A percentile compares a stretch with the other conserved stretches of the same genome.
phyloP scores from a whole-genome alignment of 1,140 invertebrate species.

The Argopecten irradians region DNA sequence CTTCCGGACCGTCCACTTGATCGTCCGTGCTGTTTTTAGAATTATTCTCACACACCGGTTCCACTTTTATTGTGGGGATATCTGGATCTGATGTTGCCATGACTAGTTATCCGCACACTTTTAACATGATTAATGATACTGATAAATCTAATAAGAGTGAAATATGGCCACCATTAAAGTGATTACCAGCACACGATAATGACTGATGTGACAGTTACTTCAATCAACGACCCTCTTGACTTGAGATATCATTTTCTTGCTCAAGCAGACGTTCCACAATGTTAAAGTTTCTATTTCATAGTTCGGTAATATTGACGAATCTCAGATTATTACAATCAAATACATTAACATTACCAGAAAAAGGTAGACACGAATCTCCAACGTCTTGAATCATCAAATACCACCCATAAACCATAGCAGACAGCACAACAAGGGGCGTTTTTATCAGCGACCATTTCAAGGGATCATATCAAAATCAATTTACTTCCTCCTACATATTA shows the following conservation, averaged over 20 bases:
- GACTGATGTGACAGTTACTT: too few relatives aligned
- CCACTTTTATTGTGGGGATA: not conserved
- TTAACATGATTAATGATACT: not conserved
- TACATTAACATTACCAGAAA: not conserved
- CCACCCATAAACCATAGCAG: not conserved
- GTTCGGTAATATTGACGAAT: not conserved
- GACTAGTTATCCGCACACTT: not conserved
- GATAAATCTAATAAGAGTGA: not conserved
- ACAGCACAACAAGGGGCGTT: slow-evolving; percentile 11
- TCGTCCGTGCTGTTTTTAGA: not conserved
- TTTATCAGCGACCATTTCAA: not conserved
- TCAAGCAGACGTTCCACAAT: not conserved
- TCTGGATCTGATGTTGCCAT: not conserved
- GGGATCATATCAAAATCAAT: not conserved
- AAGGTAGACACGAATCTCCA: not conserved
- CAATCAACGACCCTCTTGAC: too few relatives aligned
- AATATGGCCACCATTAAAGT: not conserved
- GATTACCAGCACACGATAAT: not conserved
- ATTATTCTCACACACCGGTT: not conserved
- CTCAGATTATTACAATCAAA: not conserved
- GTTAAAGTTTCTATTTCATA: not conserved
- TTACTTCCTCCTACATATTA: not conserved
- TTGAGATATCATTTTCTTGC: not conserved
- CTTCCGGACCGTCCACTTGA: not conserved
- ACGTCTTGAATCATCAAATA: not conserved